Conservation (phyloP, 1,140 invertebrate species). For the Goniozus legneri region DNA sequence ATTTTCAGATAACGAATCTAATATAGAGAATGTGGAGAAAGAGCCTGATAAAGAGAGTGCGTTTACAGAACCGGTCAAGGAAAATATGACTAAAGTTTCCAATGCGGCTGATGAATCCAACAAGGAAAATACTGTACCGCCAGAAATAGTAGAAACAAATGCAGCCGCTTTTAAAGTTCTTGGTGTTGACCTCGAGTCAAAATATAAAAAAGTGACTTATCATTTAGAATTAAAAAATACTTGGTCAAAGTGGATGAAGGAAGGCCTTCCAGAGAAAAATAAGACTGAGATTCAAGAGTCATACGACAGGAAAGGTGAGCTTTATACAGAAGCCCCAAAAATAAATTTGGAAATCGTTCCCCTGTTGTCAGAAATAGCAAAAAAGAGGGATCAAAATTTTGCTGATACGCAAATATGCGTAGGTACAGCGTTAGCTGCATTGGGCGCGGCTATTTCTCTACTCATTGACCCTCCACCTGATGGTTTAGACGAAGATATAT, state of each 20-base stretch:
- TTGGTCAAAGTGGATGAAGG: slow-evolving; percentile 21
- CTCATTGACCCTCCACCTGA: slow-evolving; percentile 13
- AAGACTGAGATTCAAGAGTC: slow-evolving; percentile 18
- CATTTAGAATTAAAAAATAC: slow-evolving; percentile 16
- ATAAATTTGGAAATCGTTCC: slow-evolving; percentile 14
- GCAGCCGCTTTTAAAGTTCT: background rate
- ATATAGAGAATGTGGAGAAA: too few relatives aligned
- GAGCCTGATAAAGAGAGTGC: too few relatives aligned
- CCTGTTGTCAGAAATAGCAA: slow-evolving; percentile 7
- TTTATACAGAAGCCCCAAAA: slow-evolving; percentile 17
- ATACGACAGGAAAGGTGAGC: slow-evolving; percentile 13
- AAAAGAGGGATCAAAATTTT: slow-evolving; percentile 14
- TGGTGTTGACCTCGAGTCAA: background rate
- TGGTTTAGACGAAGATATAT: slow-evolving; percentile 3
- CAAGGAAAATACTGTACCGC: too few relatives aligned
- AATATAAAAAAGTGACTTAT: slow-evolving; percentile 11
- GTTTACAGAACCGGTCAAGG: too few relatives aligned
- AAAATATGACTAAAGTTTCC: too few relatives aligned
- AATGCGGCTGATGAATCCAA: too few relatives aligned
- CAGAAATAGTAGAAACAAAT: too few relatives aligned
- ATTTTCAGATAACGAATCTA: too few relatives aligned
- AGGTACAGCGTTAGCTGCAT: slow-evolving; percentile 1
- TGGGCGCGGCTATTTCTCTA: slow-evolving; percentile 12
- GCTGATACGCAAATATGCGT: slow-evolving; percentile 2
- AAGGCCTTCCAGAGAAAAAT: slow-evolving; percentile 21